These are phyloP conservation scores for Copidosoma aretas DNA, from an alignment of 2,888 invertebrate genomes.

Conservation along the genomic window DNA sequence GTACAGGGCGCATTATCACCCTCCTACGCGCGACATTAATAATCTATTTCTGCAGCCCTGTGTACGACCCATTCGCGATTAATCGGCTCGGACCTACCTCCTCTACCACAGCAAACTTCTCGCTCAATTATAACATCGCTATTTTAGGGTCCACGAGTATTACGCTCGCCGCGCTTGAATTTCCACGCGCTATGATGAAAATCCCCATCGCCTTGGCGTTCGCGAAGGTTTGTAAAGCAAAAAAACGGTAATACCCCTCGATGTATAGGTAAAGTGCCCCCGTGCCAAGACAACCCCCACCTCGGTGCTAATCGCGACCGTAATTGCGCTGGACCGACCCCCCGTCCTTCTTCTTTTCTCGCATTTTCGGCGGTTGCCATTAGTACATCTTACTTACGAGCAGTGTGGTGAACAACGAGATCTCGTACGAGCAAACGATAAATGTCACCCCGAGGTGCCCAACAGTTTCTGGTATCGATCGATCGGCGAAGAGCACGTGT, in stretches of 20 bases:
- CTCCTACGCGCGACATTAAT: not conserved
- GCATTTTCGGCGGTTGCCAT: no score
- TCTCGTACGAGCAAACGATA: no score
- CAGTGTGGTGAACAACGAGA: no score
- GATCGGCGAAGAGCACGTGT: slow-evolving; percentile 47
- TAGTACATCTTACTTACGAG: no score
- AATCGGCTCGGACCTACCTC: slow-evolving; percentile 27
- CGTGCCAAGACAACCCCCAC: not conserved
- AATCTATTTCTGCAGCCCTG: slow-evolving; percentile 25
- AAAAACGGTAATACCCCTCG: not conserved
- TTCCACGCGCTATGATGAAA: no score
- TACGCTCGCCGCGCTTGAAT: no score
- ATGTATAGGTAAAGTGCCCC: not conserved
- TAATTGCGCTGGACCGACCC: not conserved
- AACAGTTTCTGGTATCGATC: slow-evolving; percentile 29
- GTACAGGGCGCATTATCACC: not conserved
- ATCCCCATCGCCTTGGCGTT: no score
- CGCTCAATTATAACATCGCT: slow-evolving; percentile 13
- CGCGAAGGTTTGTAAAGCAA: not conserved
- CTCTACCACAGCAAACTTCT: not conserved
- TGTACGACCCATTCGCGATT: slow-evolving; percentile 12
- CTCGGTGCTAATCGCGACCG: not conserved
- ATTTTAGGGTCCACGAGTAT: not conserved
- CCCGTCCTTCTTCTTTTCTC: no score
- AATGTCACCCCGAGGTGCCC: not conserved